These are phyloP conservation scores for Palloptera scutellata DNA, from an alignment of 2,888 invertebrate genomes.

Conservation along the genomic window DNA sequence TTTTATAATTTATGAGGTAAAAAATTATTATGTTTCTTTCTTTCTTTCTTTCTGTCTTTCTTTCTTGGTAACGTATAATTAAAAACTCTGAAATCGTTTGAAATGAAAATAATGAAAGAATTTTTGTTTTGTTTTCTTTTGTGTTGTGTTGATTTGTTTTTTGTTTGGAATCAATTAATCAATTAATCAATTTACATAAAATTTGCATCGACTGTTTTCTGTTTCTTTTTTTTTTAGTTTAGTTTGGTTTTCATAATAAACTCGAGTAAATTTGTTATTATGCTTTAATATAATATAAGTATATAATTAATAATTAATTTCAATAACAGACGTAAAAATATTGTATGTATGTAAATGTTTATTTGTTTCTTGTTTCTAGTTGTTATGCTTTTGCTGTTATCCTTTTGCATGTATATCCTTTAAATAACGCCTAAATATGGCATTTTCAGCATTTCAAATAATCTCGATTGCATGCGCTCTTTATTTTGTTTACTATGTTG, in stretches of 20 bases:
- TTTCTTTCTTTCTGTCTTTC: constrained; percentile 13
- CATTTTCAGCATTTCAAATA: too few species aligned
- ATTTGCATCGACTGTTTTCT: constrained; percentile 13
- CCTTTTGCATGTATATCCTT: constrained; percentile 34
- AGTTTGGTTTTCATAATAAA: background rate
- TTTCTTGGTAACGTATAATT: constrained; percentile 26
- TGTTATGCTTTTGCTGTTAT: constrained; percentile 26
- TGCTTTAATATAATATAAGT: too few species aligned
- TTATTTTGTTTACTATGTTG: too few species aligned
- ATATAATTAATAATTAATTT: constrained; percentile 1
- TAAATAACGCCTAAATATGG: too few species aligned
- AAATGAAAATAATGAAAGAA: constrained; percentile 32
- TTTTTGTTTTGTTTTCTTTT: background rate
- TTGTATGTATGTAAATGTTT: constrained; percentile 34
- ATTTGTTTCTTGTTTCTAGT: constrained; percentile 23
- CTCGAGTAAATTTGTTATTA: background rate
- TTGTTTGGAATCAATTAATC: constrained; percentile 13
- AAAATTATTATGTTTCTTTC: constrained; percentile 1
- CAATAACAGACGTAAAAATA: constrained; percentile 42
- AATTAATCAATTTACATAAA: constrained; percentile 8
- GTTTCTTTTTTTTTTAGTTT: constrained; percentile 27
- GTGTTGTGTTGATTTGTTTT: background rate
- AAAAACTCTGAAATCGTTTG: constrained; percentile 32
- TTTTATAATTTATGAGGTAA: constrained; percentile 6
- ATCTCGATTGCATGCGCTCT: too few species aligned